A percentile compares a stretch with the other conserved stretches of the same genome.
Evolutionary conservation across 2,888 invertebrate genomes (phyloP).

Genomic region (Copidosoma aretas): DNA sequence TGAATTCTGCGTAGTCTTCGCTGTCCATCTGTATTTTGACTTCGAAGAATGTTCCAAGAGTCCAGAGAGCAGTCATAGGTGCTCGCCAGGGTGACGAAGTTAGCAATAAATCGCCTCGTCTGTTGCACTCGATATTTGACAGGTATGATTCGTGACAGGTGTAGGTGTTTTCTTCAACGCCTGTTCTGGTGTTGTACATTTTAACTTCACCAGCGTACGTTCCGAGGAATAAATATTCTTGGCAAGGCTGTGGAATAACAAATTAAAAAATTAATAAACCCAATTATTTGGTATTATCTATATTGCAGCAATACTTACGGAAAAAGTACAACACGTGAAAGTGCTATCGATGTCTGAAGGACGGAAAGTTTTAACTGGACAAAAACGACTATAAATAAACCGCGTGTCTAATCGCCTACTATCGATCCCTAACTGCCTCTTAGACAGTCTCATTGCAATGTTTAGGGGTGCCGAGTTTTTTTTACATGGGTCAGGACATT

Average conservation of each 20-base stretch:
- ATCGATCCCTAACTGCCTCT: conserved; percentile 63
- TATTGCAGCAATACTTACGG: conserved; percentile 63
- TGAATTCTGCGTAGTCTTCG: conserved; percentile 92
- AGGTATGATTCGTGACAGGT: conserved; percentile 89
- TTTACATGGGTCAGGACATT: conserved; percentile 89
- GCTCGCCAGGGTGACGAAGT: conserved; percentile 87
- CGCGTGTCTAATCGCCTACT: conserved; percentile 77
- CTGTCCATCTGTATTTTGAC: conserved; percentile 71
- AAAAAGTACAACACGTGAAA: conserved; percentile 77
- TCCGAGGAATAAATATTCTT: conserved; percentile 80
- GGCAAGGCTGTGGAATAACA: conserved; percentile 64
- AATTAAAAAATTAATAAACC: conserved; percentile 34
- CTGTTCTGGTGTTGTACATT: conserved; percentile 83
- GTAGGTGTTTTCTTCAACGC: conserved; percentile 79
- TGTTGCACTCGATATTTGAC: conserved; percentile 74
- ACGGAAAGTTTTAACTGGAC: conserved; percentile 76
- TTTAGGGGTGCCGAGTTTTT: conserved; percentile 73
- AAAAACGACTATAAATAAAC: conserved; percentile 83
- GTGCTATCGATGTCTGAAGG: conserved; percentile 75
- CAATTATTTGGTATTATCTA: conserved; percentile 50
- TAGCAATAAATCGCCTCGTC: conserved; percentile 79
- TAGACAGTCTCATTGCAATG: conserved; percentile 67
- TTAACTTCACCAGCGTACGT: conserved; percentile 91
- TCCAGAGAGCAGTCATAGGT: conserved; percentile 84
- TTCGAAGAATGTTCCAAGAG: conserved; percentile 64